Conservation (phyloP, 2,797 vertebrate species). For the Dendrocincla tyrannina region DNA sequence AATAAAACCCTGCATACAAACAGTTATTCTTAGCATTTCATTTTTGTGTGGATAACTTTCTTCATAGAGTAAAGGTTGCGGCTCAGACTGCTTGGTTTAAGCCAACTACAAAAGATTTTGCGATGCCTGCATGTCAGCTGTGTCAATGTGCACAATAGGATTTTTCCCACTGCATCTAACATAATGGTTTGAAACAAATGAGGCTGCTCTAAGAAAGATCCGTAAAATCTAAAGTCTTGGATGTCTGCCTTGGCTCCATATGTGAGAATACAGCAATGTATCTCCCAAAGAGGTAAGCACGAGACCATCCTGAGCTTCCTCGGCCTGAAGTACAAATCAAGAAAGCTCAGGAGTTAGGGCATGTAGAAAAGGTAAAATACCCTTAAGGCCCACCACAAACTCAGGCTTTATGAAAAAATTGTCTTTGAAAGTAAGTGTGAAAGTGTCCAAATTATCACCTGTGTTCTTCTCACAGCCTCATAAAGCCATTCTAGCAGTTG, state of each 20-base stretch:
- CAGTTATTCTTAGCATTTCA: conserved; percentile 50
- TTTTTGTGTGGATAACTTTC: conserved; percentile 36
- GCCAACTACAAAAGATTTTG: conserved; percentile 11
- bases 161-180: not conserved
- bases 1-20: conserved; percentile 36
- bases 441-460: not conserved
- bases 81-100: conserved; percentile 40
- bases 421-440: not conserved
- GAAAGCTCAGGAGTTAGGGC: not conserved
- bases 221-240: not conserved
- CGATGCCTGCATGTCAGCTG: not conserved
- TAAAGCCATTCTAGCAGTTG: not conserved
- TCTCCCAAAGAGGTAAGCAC: not conserved
- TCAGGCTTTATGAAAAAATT: not conserved
- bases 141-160: not conserved
- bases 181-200: not conserved
- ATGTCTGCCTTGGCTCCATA: not conserved
- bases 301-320: not conserved
- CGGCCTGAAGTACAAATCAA: not conserved
- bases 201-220: not conserved
- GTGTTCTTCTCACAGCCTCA: not conserved
- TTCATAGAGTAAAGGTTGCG: conserved; percentile 7
- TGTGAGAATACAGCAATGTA: not conserved
- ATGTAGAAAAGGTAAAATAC: not conserved
- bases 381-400: fast-evolving